Evolutionary conservation across 1,140 invertebrate species (phyloP).

Genomic region (Heliothis virescens): DNA sequence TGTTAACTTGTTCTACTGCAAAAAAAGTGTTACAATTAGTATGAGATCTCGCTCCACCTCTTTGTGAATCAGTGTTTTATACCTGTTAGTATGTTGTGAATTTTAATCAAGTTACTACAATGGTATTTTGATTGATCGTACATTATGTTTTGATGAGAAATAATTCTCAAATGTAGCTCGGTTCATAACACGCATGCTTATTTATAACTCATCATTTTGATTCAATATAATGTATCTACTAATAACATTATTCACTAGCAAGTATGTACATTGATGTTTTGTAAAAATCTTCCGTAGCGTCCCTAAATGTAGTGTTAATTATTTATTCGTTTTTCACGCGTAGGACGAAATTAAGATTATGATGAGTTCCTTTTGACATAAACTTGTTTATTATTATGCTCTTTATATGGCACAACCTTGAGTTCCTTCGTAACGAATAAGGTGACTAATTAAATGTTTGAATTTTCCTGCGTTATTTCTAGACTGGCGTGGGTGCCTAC

Average conservation of each 20-base stretch:
- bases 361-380: constrained; percentile 77
- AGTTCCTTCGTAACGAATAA: constrained; percentile 73
- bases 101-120: constrained; percentile 30
- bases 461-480: constrained; percentile 79
- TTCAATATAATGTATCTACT: background rate
- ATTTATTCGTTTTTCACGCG: constrained; percentile 74
- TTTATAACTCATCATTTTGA: too few relatives aligned
- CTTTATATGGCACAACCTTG: constrained; percentile 79
- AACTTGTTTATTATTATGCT: constrained; percentile 80
- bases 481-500: constrained; percentile 68
- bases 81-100: constrained; percentile 5
- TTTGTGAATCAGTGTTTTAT: constrained; percentile 10
- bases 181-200: too few relatives aligned
- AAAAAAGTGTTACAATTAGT: constrained; percentile 36
- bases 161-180: too few relatives aligned
- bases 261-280: constrained; percentile 11
- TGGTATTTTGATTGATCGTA: constrained; percentile 39
- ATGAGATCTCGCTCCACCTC: constrained; percentile 21
- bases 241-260: background rate
- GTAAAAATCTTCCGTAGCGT: constrained; percentile 32
- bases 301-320: constrained; percentile 54
- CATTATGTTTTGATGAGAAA: constrained; percentile 13
- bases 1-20: constrained; percentile 11
- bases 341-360: constrained; percentile 77
- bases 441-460: constrained; percentile 79